Percentiles rank a stretch among this genome's conserved stretches.
These are phyloP conservation scores for Erithacus rubecula DNA, from an alignment of 2,797 vertebrate species.

Conservation along the genomic window DNA sequence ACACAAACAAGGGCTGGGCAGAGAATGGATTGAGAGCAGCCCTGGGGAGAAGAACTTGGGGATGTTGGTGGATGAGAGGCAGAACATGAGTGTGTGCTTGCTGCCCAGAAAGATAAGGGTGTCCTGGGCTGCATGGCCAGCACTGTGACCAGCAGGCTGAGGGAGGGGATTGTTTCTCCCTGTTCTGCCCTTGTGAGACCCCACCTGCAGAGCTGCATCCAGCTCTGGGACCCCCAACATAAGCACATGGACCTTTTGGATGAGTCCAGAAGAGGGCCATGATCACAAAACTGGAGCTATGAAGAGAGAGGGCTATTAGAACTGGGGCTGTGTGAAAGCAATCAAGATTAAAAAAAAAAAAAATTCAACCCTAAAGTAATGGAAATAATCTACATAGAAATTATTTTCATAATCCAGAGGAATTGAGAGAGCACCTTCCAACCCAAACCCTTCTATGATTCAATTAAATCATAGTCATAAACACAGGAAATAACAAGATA, in stretches of 20 bases:
- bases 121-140: background rate
- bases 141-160: fast-evolving
- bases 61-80: background rate
- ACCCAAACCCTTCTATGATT: background rate
- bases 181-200: background rate
- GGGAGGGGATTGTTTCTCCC: background rate
- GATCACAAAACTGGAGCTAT: background rate
- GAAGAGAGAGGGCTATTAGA: background rate
- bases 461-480: slow-evolving; percentile 18
- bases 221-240: background rate
- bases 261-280: background rate
- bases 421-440: background rate
- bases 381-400: background rate
- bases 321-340: background rate
- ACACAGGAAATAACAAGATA: slow-evolving; percentile 26
- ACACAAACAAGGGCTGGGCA: background rate
- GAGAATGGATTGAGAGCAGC: background rate
- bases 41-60: background rate
- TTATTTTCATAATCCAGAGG: background rate
- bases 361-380: background rate
- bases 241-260: background rate
- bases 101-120: background rate
- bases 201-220: background rate
- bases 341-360: background rate
- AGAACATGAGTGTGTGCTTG: background rate